Evolutionary conservation across 1,140 invertebrate species (phyloP), one percentile per base, ranked within the genome.

Genomic region (Papilio polytes): DNA sequence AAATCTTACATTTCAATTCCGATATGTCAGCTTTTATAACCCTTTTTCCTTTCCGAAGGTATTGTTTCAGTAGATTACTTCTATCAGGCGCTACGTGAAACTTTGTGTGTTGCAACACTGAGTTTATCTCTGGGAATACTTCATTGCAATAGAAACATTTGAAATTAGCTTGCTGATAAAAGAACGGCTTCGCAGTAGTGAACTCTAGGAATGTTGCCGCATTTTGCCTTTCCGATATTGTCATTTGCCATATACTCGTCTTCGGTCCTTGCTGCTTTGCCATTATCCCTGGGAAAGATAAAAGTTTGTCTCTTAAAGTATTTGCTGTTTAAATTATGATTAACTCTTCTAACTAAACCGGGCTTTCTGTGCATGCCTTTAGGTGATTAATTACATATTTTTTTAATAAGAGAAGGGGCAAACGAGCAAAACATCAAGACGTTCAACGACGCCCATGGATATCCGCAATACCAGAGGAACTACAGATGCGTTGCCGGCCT

Each of bases 161-260:
- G 73, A 94, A 95, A 85, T 94, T 94, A 0, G 91, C 91, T 84
- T 93, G 92, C 70, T 94, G 90, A 74, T 94, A 94, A 87, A 88
- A 94, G 81, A 95, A 95, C 2, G 94, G 94, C 78, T 88, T 93
- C 74, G 92, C 85, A 20, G 92, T 92, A 0, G 94, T 92, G 56
- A 78, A 84, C 77, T 94, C 91, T 77, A 94, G 53, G 80, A 94
- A 92, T 1, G 89, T 91, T 0, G 93, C 93, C n/a, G 92, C 92
- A 70, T 94, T 94, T 72, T 93, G 86, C 78, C 93, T 81, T 85
- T 94, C 92, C 10, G 90, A 92, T 85, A 91, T 89, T 4, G 93
- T 94, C 92, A 94, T 93, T 94, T 94, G 92, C 93, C 93, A 94
- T 76, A 93, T 87, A 82, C 92, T 94, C 20, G 91, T 92, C 20